These are phyloP conservation scores for Drosophila guanche DNA, from an alignment of 1,140 invertebrate species.

Conservation along the genomic window DNA sequence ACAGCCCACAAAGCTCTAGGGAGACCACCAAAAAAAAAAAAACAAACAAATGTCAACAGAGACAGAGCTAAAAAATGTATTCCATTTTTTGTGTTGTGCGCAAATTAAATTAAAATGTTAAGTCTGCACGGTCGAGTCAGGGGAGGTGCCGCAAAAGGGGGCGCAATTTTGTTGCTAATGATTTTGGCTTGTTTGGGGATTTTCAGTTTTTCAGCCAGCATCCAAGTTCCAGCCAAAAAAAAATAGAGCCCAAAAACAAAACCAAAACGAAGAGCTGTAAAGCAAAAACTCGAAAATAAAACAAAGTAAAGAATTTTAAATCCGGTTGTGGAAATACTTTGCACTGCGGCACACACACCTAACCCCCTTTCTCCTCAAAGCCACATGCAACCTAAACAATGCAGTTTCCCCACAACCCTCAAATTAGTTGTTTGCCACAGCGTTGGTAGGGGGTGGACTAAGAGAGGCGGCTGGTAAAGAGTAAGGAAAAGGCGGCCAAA, in stretches of 20 bases:
- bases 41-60: conserved; percentile 51
- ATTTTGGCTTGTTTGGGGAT: conserved; percentile 78
- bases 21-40: conserved; percentile 29
- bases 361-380: background rate
- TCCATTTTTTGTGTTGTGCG: conserved; percentile 44
- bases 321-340: conserved; percentile 60
- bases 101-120: conserved; percentile 81
- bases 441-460: background rate
- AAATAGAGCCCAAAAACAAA: conserved; percentile 1
- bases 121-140: conserved; percentile 32
- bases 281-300: conserved; percentile 44
- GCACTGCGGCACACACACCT: conserved; percentile 5
- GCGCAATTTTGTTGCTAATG: conserved; percentile 77
- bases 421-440: conserved; percentile 62
- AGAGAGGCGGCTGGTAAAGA: conserved; percentile 15
- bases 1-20: conserved; percentile 35
- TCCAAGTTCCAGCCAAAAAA: conserved; percentile 31
- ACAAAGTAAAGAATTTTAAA: conserved; percentile 54
- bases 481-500: conserved; percentile 42
- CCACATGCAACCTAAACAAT: conserved; percentile 64
- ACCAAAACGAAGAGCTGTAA: conserved; percentile 10
- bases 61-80: conserved; percentile 28
- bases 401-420: conserved; percentile 57
- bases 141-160: background rate
- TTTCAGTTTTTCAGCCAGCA: conserved; percentile 54